These are phyloP conservation scores for Brachymystax lenok DNA, from an alignment of 2,797 vertebrate genomes.

Conservation along the genomic window DNA sequence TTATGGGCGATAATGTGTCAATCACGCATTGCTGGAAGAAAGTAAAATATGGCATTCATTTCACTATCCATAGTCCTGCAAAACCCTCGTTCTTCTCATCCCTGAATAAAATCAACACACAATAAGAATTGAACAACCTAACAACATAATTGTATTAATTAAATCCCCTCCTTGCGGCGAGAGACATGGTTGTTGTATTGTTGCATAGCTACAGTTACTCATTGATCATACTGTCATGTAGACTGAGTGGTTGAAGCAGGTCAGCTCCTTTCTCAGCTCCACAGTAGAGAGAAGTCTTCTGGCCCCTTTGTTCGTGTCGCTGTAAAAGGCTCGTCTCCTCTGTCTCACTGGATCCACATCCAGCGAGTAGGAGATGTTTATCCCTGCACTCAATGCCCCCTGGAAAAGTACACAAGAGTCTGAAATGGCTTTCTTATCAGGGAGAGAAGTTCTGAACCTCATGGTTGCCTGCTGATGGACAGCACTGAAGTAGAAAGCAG, in stretches of 20 bases:
- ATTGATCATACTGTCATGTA: slow-evolving; percentile 69
- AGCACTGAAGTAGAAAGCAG: background rate
- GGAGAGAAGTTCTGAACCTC: background rate
- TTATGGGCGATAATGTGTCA: slow-evolving; percentile 74
- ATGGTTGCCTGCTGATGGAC: background rate
- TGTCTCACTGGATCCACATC: slow-evolving; percentile 69
- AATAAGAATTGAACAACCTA: background rate
- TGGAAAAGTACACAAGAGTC: slow-evolving; percentile 23
- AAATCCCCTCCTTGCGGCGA: background rate
- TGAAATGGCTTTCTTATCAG: background rate
- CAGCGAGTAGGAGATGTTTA: slow-evolving; percentile 70
- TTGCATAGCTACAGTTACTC: background rate
- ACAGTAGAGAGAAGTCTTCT: slow-evolving; percentile 14
- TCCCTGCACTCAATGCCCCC: slow-evolving; percentile 16
- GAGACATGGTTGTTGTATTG: background rate
- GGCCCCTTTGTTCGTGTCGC: slow-evolving; percentile 11
- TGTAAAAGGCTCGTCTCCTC: slow-evolving; percentile 67
- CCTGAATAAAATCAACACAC: background rate
- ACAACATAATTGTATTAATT: background rate
- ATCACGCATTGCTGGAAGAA: slow-evolving; percentile 73
- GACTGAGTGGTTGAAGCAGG: slow-evolving; percentile 62
- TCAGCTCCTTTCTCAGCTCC: slow-evolving; percentile 14
- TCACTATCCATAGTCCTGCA: background rate
- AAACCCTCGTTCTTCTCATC: background rate
- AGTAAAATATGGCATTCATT: background rate